These are phyloP conservation scores for Drosophila planitibia DNA, from an alignment of 2,888 invertebrate species.

Conservation along the genomic window DNA sequence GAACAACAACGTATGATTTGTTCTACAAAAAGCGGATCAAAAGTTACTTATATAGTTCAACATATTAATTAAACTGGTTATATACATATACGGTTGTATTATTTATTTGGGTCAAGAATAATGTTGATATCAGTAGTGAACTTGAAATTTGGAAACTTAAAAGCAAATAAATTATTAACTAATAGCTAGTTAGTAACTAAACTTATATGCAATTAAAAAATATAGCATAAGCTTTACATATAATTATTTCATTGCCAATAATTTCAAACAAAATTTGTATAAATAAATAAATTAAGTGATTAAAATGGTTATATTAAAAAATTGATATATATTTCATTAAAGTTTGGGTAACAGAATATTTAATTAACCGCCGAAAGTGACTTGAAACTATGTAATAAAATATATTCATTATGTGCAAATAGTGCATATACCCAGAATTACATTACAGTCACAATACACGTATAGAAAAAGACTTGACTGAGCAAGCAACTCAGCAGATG, in stretches of 20 bases:
- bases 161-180: neutral
- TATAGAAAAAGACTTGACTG: neutral
- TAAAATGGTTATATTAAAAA: neutral
- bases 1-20: neutral
- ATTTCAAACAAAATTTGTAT: neutral
- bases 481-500: slow-evolving; percentile 11
- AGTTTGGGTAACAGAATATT: neutral
- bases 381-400: neutral
- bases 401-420: neutral
- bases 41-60: neutral
- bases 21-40: neutral
- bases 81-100: neutral
- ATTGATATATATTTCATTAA: neutral
- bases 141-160: neutral
- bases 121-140: neutral
- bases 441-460: slow-evolving; percentile 1
- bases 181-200: neutral
- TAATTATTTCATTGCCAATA: neutral
- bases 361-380: neutral
- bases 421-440: neutral
- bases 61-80: neutral
- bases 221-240: neutral
- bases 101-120: neutral
- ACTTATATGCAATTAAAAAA: neutral
- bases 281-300: neutral